A percentile compares a stretch with the other conserved stretches of the same genome.
These are phyloP conservation scores for Thelaira solivaga DNA, from an alignment of 2,888 invertebrate species.

Conservation along the genomic window DNA sequence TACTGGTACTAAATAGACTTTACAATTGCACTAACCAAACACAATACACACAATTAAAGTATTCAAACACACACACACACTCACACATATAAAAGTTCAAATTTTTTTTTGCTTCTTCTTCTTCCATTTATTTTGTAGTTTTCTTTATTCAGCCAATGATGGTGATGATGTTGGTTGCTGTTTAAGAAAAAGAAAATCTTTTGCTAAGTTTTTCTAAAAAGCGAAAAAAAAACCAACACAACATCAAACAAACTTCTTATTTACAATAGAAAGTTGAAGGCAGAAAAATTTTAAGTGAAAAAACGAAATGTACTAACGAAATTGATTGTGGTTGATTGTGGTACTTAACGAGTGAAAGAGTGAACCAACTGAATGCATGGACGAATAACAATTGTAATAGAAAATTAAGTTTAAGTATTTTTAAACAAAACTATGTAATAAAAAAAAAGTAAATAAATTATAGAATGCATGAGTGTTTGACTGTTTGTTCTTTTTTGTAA, in stretches of 20 bases:
- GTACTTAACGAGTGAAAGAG: constrained; percentile 8
- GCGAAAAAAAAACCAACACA: not conserved
- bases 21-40: not conserved
- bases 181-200: constrained; percentile 53
- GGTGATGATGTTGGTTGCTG: not conserved
- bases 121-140: not conserved
- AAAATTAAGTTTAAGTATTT: constrained; percentile 25
- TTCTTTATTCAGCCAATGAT: constrained; percentile 8
- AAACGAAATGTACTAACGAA: constrained; percentile 39
- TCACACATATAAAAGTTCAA: not conserved
- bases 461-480: too few species aligned
- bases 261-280: constrained; percentile 60
- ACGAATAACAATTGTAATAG: not conserved
- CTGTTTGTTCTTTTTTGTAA: too few species aligned
- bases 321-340: constrained; percentile 46
- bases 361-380: not conserved
- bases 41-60: not conserved
- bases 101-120: too few species aligned
- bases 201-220: constrained; percentile 24
- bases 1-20: constrained; percentile 35
- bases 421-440: constrained; percentile 35
- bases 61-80: not conserved
- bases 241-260: constrained; percentile 46
- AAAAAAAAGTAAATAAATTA: constrained; percentile 1
- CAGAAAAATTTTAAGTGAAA: constrained; percentile 11